Conservation (phyloP, 2,888 invertebrate genomes). For the Euproctis similis region DNA sequence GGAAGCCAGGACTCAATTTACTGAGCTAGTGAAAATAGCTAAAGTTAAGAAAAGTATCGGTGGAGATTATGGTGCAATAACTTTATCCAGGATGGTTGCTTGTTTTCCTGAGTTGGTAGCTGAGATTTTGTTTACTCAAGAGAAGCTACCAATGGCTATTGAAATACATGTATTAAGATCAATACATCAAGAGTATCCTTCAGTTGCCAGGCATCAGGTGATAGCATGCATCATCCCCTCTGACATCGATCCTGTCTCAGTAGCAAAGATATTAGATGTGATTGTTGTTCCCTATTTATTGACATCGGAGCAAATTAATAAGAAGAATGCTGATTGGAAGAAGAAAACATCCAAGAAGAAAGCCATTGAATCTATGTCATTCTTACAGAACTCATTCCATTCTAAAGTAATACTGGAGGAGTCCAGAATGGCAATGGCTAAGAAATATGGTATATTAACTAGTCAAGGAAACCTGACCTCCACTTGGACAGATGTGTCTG, state of each 20-base stretch:
- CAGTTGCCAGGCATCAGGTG: neutral
- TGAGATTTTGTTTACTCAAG: neutral
- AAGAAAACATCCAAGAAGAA: neutral
- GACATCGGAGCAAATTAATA: conserved; percentile 1
- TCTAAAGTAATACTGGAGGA: neutral
- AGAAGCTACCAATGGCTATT: neutral
- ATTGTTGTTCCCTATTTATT: neutral
- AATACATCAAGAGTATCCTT: neutral
- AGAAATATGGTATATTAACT: no score
- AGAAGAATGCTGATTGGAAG: conserved; percentile 2
- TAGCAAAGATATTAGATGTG: neutral
- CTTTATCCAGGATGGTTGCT: neutral
- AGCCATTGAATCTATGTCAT: neutral
- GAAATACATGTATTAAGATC: accelerated
- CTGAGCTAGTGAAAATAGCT: neutral
- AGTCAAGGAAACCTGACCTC: no score
- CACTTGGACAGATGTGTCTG: no score
- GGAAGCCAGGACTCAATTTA: neutral
- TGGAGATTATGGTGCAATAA: conserved; percentile 1
- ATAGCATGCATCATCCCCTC: neutral
- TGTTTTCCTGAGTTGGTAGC: conserved; percentile 1
- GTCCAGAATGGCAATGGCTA: no score
- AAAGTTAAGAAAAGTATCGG: neutral
- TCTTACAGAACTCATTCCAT: neutral
- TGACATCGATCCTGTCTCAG: accelerated